phyloP scores from a whole-genome alignment of 2,113 vertebrate species.

The Pogonocichla stellata region DNA sequence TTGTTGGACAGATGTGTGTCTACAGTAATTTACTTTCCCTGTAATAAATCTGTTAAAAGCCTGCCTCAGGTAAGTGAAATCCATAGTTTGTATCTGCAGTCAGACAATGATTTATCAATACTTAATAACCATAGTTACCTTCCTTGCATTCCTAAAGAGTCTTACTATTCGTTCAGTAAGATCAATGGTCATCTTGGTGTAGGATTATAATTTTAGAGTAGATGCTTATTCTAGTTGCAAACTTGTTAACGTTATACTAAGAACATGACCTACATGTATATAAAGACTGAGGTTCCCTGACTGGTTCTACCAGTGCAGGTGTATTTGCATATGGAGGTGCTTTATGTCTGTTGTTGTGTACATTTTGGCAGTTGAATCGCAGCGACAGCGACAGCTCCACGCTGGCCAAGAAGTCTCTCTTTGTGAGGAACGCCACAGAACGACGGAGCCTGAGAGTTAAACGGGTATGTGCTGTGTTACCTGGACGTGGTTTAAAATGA shows the following conservation, averaged over 20 bases:
- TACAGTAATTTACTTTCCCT: not conserved
- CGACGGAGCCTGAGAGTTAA: slow-evolving; percentile 82
- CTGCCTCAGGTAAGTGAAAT: not conserved
- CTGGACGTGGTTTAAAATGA: not conserved
- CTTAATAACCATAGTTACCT: not conserved
- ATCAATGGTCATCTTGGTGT: not conserved
- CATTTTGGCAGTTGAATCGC: slow-evolving; percentile 77
- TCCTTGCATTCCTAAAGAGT: not conserved
- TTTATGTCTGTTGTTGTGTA: not conserved
- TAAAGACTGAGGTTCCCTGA: not conserved
- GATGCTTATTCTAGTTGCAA: not conserved
- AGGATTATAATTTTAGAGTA: not conserved
- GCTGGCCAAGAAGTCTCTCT: slow-evolving; percentile 81
- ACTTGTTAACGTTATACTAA: not conserved
- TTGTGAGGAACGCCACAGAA: slow-evolving; percentile 81
- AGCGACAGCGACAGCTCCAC: slow-evolving; percentile 89
- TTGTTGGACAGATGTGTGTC: not conserved
- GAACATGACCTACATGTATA: not conserved
- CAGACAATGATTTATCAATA: not conserved
- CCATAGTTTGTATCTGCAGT: not conserved
- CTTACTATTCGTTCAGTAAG: not conserved
- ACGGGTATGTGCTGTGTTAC: slow-evolving; percentile 67
- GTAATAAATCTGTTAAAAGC: not conserved
- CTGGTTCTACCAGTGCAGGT: not conserved
- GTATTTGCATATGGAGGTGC: not conserved